These are phyloP conservation scores for Aegotheles bennettii DNA, from an alignment of 2,113 vertebrate genomes.

Conservation along the genomic window DNA sequence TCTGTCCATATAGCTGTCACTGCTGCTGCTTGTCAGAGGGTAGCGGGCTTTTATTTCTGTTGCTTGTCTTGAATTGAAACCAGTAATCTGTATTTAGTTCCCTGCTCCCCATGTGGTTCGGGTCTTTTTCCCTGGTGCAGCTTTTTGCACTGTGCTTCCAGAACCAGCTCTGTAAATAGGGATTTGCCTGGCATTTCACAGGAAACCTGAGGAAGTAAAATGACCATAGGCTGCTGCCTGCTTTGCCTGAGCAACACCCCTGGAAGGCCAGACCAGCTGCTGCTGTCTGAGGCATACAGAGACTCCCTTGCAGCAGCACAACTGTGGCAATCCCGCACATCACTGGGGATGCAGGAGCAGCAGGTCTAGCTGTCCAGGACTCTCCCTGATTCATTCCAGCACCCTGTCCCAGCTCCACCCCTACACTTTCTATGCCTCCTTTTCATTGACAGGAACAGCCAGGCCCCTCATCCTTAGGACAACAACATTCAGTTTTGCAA, in stretches of 20 bases:
- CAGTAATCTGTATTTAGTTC: background rate
- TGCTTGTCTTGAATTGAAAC: background rate
- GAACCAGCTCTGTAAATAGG: background rate
- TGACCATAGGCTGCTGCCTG: background rate
- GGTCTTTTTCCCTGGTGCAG: background rate
- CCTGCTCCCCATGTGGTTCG: background rate
- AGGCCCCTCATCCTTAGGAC: background rate
- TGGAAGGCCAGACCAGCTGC: background rate
- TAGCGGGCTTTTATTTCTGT: background rate
- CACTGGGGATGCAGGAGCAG: background rate
- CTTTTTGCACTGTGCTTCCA: background rate
- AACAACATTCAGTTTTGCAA: background rate
- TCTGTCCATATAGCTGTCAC: background rate
- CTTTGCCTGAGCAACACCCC: background rate
- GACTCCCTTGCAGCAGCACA: background rate
- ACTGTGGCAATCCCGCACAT: background rate
- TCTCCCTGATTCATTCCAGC: background rate
- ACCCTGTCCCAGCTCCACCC: background rate
- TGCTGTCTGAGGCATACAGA: fast-evolving
- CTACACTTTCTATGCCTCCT: background rate
- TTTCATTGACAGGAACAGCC: background rate
- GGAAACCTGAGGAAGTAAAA: background rate
- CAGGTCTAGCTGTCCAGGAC: background rate
- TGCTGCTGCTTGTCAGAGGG: background rate
- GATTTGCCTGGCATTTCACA: background rate